Conservation (phyloP, 2,797 vertebrate genomes). For the Clangula hyemalis region DNA sequence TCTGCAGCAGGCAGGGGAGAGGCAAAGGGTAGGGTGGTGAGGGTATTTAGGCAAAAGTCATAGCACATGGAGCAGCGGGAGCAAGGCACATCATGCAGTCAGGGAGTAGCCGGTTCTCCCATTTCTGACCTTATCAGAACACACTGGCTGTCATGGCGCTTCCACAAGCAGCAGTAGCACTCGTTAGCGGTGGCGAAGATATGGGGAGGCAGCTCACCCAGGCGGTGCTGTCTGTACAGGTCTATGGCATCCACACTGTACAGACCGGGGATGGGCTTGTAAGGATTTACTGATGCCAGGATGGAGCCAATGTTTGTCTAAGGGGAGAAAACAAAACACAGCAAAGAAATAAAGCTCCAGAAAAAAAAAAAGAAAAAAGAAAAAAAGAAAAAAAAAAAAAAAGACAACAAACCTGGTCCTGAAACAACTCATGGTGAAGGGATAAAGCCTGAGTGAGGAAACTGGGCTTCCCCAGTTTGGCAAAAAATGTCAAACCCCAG, state of each 20-base stretch:
- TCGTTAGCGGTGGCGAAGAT: constrained; percentile 93
- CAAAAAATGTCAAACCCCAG: not conserved
- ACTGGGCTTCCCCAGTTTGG: not conserved
- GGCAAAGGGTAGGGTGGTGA: not conserved
- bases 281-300: constrained; percentile 91
- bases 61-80: not conserved
- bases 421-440: not conserved
- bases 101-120: not conserved
- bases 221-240: constrained; percentile 87
- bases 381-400: not conserved
- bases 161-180: constrained; percentile 95
- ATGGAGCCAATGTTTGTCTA: constrained; percentile 95
- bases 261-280: constrained; percentile 86
- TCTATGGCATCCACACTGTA: constrained; percentile 84
- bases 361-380: too few relatives aligned
- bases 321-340: constrained; percentile 45
- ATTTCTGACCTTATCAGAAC: constrained; percentile 89
- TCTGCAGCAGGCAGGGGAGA: not conserved
- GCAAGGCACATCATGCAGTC: not conserved
- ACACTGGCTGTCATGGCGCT: constrained; percentile 93
- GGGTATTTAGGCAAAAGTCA: not conserved
- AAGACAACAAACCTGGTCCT: not conserved
- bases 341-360: constrained; percentile 16
- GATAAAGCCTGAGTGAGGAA: constrained; percentile 5
- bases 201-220: constrained; percentile 92